A percentile compares a stretch with the other conserved stretches of the same genome.
Evolutionary conservation across 2,888 invertebrate species (phyloP).

Genomic region (Oegoconia quadripuncta): DNA sequence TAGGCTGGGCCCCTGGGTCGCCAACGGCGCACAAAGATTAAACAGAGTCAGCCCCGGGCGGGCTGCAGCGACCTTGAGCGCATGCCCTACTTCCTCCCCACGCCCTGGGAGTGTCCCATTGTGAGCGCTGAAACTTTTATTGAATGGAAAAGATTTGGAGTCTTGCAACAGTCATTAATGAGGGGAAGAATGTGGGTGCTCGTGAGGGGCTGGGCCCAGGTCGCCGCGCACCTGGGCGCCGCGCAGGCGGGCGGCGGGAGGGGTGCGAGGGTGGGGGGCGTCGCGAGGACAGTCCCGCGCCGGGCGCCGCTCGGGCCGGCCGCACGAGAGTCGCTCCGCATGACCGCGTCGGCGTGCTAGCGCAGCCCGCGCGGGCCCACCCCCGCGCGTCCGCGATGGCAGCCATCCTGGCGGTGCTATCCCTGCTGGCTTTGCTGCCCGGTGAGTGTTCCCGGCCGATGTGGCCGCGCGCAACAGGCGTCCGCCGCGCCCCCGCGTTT

Average conservation of each 20-base stretch:
- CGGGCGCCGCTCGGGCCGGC: conserved; percentile 69
- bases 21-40: conserved; percentile 47
- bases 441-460: conserved; percentile 53
- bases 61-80: conserved; percentile 58
- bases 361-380: conserved; percentile 76
- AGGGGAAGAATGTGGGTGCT: background rate
- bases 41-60: conserved; percentile 33
- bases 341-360: conserved; percentile 74
- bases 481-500: conserved; percentile 52
- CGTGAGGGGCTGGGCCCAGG: conserved; percentile 32
- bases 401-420: conserved; percentile 68
- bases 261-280: conserved; percentile 16
- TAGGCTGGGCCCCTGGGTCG: conserved; percentile 31
- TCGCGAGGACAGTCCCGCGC: conserved; percentile 66
- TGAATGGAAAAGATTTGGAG: too few species aligned
- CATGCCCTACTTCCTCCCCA: conserved; percentile 42
- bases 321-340: conserved; percentile 57
- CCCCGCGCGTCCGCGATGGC: conserved; percentile 75
- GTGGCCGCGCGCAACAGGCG: conserved; percentile 61
- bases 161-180: background rate
- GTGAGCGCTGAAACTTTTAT: too few species aligned
- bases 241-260: conserved; percentile 37
- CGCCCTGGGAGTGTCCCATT: conserved; percentile 23
- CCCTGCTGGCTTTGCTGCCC: conserved; percentile 70
- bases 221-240: conserved; percentile 53